Conservation (phyloP, 2,888 invertebrate genomes). For the Drosophila melanosoma region DNA sequence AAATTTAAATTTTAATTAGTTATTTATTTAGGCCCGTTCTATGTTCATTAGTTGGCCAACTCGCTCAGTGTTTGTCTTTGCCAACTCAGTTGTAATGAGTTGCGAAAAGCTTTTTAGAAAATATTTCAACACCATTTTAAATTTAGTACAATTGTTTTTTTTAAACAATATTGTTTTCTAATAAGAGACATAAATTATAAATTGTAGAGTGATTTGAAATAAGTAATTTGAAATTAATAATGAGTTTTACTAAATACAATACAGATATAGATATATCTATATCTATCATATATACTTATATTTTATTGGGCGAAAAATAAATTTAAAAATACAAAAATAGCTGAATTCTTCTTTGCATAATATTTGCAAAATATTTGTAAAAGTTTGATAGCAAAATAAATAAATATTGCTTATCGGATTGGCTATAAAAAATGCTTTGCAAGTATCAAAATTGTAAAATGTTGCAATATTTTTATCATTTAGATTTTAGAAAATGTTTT, state of each 20-base stretch:
- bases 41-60: constrained; percentile 55
- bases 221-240: neutral
- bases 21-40: constrained; percentile 64
- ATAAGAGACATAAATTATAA: neutral
- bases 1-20: constrained; percentile 59
- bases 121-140: neutral
- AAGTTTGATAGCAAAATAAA: neutral
- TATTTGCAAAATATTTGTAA: too few species aligned
- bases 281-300: too few species aligned
- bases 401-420: neutral
- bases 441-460: neutral
- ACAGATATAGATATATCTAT: neutral
- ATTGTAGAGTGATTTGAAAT: neutral
- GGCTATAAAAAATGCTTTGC: neutral
- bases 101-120: neutral
- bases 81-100: neutral
- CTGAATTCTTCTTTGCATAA: too few species aligned
- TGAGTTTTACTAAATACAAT: neutral
- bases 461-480: neutral
- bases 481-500: neutral
- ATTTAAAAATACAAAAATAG: too few species aligned
- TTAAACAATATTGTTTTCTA: neutral
- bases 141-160: neutral
- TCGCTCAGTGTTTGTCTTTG: constrained; percentile 38
- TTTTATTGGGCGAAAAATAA: too few species aligned